Percentiles rank a stretch among this genome's conserved stretches.
These are phyloP conservation scores for Arctocebus calabarensis DNA, from an alignment of 2,797 vertebrate species.

Conservation along the genomic window DNA sequence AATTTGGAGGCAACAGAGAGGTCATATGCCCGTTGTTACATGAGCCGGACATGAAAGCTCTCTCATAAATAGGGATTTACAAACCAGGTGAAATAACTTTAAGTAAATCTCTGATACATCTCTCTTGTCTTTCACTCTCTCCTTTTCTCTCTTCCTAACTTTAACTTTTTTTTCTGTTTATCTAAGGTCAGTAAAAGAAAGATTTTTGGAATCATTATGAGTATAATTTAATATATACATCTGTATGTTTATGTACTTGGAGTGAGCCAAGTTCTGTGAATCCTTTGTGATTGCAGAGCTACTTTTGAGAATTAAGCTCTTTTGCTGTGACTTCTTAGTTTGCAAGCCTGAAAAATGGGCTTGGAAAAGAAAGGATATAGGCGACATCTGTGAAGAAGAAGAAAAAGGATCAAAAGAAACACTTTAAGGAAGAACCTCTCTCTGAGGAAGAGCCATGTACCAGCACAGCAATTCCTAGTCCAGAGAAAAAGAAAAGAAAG, in stretches of 20 bases:
- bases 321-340: constrained; percentile 36
- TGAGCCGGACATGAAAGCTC: not conserved
- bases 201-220: not conserved
- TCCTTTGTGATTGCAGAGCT: not conserved
- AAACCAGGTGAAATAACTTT: not conserved
- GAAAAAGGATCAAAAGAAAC: constrained; percentile 88
- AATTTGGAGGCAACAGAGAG: not conserved
- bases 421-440: constrained; percentile 82
- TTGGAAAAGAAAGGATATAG: constrained; percentile 62
- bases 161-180: not conserved
- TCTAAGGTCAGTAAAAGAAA: not conserved
- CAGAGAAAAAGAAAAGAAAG: constrained; percentile 93
- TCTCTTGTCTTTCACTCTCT: not conserved
- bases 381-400: constrained; percentile 88
- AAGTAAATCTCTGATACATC: not conserved
- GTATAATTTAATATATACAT: too few species aligned
- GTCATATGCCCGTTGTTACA: not conserved
- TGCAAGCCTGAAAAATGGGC: constrained; percentile 56
- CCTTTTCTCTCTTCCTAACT: not conserved
- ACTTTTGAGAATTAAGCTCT: not conserved
- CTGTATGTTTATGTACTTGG: not conserved
- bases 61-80: not conserved
- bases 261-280: not conserved
- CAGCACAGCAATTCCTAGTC: constrained; percentile 81
- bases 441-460: constrained; percentile 83